Percentiles rank a stretch among this genome's conserved stretches.
Conservation (phyloP, 2,888 invertebrate genomes). For the Polylopha cassiicola region DNA sequence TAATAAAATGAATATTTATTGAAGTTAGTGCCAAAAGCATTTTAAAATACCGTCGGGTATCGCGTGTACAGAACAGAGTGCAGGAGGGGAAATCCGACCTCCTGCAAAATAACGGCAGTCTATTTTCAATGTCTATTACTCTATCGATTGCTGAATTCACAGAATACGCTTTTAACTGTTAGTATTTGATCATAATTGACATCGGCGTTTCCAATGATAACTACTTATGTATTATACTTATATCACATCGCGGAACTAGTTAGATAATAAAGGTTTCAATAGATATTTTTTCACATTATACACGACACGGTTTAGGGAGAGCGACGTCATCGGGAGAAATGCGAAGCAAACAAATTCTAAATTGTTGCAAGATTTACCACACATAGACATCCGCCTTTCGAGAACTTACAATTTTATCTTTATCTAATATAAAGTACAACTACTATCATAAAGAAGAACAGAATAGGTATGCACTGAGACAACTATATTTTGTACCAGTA, state of each 20-base stretch:
- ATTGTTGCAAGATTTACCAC: conserved; percentile 3
- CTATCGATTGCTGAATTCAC: conserved; percentile 45
- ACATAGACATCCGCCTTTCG: conserved; percentile 32
- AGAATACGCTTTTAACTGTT: conserved; percentile 55
- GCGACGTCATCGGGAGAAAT: conserved; percentile 4
- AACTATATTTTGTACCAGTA: conserved; percentile 62
- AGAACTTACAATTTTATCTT: conserved; percentile 32
- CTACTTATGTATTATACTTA: conserved; percentile 22
- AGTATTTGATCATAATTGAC: conserved; percentile 41
- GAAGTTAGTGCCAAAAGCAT: conserved; percentile 75
- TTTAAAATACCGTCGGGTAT: conserved; percentile 52
- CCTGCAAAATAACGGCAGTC: conserved; percentile 5
- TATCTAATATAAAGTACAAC: conserved; percentile 28
- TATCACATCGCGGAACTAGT: conserved; percentile 29
- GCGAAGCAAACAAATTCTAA: conserved; percentile 1
- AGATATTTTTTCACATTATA: conserved; percentile 28
- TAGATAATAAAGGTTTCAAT: conserved; percentile 20
- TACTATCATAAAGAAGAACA: conserved; percentile 28
- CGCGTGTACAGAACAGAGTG: conserved; percentile 44
- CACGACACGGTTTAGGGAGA: conserved; percentile 21
- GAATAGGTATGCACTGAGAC: conserved; percentile 54
- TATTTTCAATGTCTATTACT: conserved; percentile 27
- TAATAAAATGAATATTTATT: conserved; percentile 61
- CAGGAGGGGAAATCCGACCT: conserved; percentile 30
- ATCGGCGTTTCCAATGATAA: conserved; percentile 30